These are phyloP conservation scores for Leucophenga varia DNA, from an alignment of 1,140 invertebrate genomes.

Conservation along the genomic window DNA sequence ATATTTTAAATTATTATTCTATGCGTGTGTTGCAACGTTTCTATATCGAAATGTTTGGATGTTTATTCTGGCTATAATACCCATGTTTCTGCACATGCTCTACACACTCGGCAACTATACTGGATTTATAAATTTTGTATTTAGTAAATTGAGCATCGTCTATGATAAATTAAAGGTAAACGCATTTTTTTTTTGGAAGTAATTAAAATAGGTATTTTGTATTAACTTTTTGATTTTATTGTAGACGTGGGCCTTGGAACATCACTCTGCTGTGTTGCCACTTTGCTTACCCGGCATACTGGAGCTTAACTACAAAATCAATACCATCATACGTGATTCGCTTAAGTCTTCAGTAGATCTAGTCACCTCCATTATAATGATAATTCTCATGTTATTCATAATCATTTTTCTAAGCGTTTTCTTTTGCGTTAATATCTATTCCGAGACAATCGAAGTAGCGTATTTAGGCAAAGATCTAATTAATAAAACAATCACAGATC, in stretches of 20 bases:
- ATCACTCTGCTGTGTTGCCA: constrained; percentile 62
- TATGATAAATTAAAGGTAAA: constrained; percentile 32
- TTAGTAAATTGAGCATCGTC: constrained; percentile 25
- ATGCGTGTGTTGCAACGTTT: constrained; percentile 49
- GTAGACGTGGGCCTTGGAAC: constrained; percentile 56
- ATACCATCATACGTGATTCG: constrained; percentile 56
- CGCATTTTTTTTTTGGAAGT: neutral
- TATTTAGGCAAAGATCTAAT: constrained; percentile 85
- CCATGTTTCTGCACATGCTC: constrained; percentile 42
- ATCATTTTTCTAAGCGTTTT: constrained; percentile 57
- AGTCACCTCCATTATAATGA: constrained; percentile 64
- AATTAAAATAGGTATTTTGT: neutral
- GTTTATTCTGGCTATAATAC: constrained; percentile 46
- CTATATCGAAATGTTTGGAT: constrained; percentile 53
- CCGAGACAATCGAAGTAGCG: constrained; percentile 90
- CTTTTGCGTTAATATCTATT: constrained; percentile 76
- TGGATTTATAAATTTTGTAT: constrained; percentile 41
- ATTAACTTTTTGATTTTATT: neutral
- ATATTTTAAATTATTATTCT: constrained; percentile 49
- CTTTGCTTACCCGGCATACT: constrained; percentile 64
- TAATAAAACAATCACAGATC: constrained; percentile 85
- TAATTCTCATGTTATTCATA: constrained; percentile 67
- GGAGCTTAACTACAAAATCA: constrained; percentile 59
- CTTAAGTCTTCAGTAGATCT: constrained; percentile 62
- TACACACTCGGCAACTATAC: constrained; percentile 36